These are phyloP conservation scores for Scolopax rusticola DNA, from an alignment of 2,797 vertebrate genomes.

Conservation along the genomic window DNA sequence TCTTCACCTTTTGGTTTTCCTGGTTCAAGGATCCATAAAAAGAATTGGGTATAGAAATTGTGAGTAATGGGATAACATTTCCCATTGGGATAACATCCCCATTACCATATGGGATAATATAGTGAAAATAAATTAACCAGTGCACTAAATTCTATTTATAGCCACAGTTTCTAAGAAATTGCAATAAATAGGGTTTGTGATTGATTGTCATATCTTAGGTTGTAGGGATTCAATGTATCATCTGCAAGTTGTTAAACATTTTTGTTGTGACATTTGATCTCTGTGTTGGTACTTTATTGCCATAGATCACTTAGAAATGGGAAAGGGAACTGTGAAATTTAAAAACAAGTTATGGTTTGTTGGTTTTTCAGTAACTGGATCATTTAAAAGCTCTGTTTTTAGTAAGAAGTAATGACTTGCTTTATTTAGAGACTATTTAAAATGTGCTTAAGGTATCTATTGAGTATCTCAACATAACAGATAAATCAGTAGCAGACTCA, in stretches of 20 bases:
- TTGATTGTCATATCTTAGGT: neutral
- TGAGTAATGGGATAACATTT: neutral
- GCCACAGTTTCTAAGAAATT: neutral
- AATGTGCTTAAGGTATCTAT: conserved; percentile 11
- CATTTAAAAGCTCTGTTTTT: conserved; percentile 17
- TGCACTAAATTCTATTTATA: neutral
- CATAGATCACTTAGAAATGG: neutral
- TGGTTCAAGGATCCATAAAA: neutral
- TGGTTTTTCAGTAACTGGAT: conserved; percentile 3
- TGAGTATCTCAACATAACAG: neutral
- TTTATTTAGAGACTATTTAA: conserved; percentile 53
- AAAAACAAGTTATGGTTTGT: neutral
- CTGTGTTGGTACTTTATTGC: neutral
- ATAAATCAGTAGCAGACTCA: conserved; percentile 30
- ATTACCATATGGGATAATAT: no score
- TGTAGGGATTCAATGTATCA: neutral
- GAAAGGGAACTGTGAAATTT: neutral
- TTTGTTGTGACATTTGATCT: neutral
- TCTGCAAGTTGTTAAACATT: neutral
- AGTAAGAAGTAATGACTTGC: conserved; percentile 42
- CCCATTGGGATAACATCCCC: no score
- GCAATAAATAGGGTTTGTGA: neutral
- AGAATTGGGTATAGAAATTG: neutral
- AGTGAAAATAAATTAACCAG: neutral
- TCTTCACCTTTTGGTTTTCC: neutral